Conservation (phyloP, 2,888 invertebrate genomes). For the Conistra vaccinii region DNA sequence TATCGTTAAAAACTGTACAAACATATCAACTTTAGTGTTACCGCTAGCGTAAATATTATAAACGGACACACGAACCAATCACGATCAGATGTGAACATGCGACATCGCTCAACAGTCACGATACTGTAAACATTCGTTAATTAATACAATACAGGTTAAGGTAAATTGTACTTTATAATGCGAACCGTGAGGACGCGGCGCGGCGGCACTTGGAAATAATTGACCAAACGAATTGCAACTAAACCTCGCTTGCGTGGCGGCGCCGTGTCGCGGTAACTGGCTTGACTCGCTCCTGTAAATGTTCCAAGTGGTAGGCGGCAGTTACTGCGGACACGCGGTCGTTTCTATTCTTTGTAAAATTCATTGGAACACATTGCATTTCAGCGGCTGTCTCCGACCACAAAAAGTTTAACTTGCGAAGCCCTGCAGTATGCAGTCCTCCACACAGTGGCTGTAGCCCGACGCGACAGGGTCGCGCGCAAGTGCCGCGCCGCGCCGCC, state of each 20-base stretch:
- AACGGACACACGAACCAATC: slow-evolving; percentile 76
- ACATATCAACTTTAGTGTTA: slow-evolving; percentile 84
- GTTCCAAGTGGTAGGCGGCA: not conserved
- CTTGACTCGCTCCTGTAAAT: not conserved
- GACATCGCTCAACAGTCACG: slow-evolving; percentile 78
- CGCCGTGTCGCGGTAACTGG: not conserved
- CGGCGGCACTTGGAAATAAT: slow-evolving; percentile 33
- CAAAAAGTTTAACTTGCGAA: not conserved
- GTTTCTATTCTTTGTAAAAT: slow-evolving; percentile 10
- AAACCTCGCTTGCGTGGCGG: not conserved
- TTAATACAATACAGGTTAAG: slow-evolving; percentile 77
- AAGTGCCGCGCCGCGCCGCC: slow-evolving; percentile 40
- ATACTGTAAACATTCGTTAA: slow-evolving; percentile 72
- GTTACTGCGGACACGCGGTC: slow-evolving; percentile 6
- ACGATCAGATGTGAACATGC: slow-evolving; percentile 72
- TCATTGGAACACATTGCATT: slow-evolving; percentile 26
- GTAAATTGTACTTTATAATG: slow-evolving; percentile 85
- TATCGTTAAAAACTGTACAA: slow-evolving; percentile 90
- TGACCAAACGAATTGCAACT: slow-evolving; percentile 50
- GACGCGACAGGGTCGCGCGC: not conserved
- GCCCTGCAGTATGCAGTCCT: slow-evolving; percentile 1
- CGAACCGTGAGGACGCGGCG: slow-evolving; percentile 69
- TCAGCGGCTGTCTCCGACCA: slow-evolving; percentile 1
- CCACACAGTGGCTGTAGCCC: not conserved
- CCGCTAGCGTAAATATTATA: slow-evolving; percentile 80